Percentiles rank a stretch among this genome's conserved stretches.
phyloP scores from a whole-genome alignment of 2,797 vertebrate species.

The Botia kubotai region DNA sequence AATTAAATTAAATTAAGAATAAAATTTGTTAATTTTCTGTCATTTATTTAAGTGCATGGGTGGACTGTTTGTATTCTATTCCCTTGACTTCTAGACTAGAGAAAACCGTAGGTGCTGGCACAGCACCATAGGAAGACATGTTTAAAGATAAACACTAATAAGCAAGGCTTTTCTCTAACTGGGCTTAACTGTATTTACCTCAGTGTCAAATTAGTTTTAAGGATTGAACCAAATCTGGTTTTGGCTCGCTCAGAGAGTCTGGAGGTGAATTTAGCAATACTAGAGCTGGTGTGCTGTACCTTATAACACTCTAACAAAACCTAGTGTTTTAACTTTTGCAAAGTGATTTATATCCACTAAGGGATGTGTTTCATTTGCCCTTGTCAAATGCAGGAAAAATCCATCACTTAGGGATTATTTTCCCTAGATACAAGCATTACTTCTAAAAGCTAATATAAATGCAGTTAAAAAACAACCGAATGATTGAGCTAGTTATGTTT shows the following conservation, averaged over 20 bases:
- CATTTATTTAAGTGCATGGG: not conserved
- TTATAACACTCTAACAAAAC: slow-evolving; percentile 17
- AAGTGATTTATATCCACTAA: not conserved
- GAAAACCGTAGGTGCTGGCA: slow-evolving; percentile 36
- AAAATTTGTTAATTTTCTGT: not conserved
- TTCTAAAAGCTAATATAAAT: not conserved
- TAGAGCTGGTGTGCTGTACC: slow-evolving; percentile 29
- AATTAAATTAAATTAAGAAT: not conserved
- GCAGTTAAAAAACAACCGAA: not conserved
- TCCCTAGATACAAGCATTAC: not conserved
- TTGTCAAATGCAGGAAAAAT: not conserved
- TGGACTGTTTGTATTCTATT: slow-evolving; percentile 2
- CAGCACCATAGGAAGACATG: slow-evolving; percentile 43
- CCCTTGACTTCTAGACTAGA: slow-evolving; percentile 31
- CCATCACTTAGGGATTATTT: not conserved
- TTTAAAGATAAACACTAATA: slow-evolving; percentile 66
- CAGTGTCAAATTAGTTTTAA: slow-evolving; percentile 60
- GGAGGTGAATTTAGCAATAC: not conserved
- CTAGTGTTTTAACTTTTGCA: not conserved
- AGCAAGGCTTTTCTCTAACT: slow-evolving; percentile 56
- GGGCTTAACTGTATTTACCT: slow-evolving; percentile 62
- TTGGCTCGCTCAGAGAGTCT: slow-evolving; percentile 52
- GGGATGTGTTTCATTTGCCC: not conserved
- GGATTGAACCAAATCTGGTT: slow-evolving; percentile 46
- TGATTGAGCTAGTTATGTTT: slow-evolving; percentile 25